phyloP scores from a whole-genome alignment of 2,888 invertebrate genomes.

The Acanthosoma haemorrhoidale region DNA sequence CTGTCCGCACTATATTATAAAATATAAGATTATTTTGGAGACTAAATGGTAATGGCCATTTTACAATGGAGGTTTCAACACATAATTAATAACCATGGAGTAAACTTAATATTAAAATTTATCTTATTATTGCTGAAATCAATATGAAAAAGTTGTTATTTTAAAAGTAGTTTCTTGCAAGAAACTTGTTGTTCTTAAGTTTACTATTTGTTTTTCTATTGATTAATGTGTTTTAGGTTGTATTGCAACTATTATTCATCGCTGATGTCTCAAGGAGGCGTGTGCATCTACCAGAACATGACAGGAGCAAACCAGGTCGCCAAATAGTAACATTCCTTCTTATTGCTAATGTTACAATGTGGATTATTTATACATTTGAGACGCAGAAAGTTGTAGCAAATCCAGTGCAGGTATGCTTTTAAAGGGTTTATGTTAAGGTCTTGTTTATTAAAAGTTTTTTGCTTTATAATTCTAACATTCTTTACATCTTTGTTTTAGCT shows the following conservation, averaged over 20 bases:
- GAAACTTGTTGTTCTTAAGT: not conserved
- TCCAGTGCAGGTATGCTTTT: conserved; percentile 61
- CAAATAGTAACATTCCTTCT: conserved; percentile 92
- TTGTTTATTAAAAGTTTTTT: conserved; percentile 32
- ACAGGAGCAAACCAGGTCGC: conserved; percentile 88
- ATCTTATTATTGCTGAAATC: no score
- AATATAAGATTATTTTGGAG: no score
- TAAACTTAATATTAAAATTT: no score
- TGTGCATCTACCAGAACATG: conserved; percentile 85
- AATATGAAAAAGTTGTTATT: not conserved
- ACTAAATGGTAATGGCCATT: no score
- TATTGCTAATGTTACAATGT: conserved; percentile 93
- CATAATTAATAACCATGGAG: no score
- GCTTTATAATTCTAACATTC: not conserved
- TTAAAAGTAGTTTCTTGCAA: not conserved
- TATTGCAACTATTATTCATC: conserved; percentile 88
- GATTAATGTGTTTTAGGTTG: conserved; percentile 56
- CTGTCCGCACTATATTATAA: no score
- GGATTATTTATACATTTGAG: conserved; percentile 93
- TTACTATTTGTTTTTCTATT: not conserved
- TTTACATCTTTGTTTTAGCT: conserved; percentile 60
- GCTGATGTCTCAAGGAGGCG: conserved; percentile 88
- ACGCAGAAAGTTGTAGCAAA: conserved; percentile 89
- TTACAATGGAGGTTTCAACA: no score
- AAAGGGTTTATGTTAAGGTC: not conserved